A percentile compares a stretch with the other conserved stretches of the same genome.
These are phyloP conservation scores for Ochotona curzoniae DNA, from an alignment of 2,113 vertebrate species.

Conservation along the genomic window DNA sequence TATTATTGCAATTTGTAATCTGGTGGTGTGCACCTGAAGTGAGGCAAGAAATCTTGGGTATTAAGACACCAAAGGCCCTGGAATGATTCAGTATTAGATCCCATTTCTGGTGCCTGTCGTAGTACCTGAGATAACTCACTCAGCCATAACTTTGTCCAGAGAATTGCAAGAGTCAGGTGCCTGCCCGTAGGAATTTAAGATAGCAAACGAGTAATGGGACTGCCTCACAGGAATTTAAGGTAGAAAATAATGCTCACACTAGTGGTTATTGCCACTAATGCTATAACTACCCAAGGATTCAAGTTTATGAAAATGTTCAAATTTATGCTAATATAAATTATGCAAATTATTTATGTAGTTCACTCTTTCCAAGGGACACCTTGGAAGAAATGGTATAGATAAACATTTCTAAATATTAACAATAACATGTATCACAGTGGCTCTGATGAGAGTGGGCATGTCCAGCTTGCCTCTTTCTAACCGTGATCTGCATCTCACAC, in stretches of 20 bases:
- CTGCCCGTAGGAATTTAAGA: too few species aligned
- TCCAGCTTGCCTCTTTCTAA: not conserved
- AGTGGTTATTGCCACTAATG: not conserved
- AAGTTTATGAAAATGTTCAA: not conserved
- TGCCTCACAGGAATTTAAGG: not conserved
- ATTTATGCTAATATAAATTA: not conserved
- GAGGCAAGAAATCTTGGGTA: not conserved
- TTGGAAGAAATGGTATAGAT: not conserved
- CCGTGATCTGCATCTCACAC: not conserved
- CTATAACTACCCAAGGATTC: not conserved
- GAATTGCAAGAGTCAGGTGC: too few species aligned
- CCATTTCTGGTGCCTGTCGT: not conserved
- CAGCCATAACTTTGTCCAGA: not conserved
- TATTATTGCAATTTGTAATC: not conserved
- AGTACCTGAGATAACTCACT: not conserved
- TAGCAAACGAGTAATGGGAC: too few species aligned
- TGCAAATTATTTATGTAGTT: not conserved
- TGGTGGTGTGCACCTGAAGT: not conserved
- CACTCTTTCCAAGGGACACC: not conserved
- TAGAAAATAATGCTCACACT: not conserved
- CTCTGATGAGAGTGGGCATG: not conserved
- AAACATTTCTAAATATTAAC: not conserved
- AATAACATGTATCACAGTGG: not conserved
- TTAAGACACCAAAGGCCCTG: not conserved
- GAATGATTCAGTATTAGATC: not conserved